Conservation (phyloP, 2,888 invertebrate genomes). For the Nemotelus nigrinus region DNA sequence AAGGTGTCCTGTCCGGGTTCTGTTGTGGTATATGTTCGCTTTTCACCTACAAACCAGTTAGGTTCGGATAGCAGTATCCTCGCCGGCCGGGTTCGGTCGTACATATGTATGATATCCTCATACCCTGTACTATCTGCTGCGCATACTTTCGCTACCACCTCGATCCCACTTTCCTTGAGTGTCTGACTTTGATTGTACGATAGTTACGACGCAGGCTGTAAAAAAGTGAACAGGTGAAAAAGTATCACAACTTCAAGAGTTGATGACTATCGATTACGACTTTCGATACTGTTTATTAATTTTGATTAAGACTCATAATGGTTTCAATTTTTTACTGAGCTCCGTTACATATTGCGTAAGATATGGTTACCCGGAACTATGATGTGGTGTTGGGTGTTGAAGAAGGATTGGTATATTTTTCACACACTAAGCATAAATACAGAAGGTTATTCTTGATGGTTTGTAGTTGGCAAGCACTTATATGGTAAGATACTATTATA, state of each 20-base stretch:
- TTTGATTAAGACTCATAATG: constrained; percentile 47
- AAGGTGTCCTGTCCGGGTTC: constrained; percentile 35
- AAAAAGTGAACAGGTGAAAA: constrained; percentile 48
- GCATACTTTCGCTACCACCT: neutral
- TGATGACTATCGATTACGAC: constrained; percentile 46
- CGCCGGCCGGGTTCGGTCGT: neutral
- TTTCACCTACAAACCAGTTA: constrained; percentile 34
- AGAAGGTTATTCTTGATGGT: too few species aligned
- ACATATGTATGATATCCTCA: constrained; percentile 5
- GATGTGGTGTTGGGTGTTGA: neutral
- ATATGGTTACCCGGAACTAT: too few species aligned
- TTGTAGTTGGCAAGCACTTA: too few species aligned
- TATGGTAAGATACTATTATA: too few species aligned
- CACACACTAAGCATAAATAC: too few species aligned
- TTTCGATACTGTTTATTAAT: constrained; percentile 49
- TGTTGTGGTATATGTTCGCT: constrained; percentile 31
- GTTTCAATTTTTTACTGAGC: constrained; percentile 45
- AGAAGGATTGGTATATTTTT: too few species aligned
- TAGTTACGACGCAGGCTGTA: constrained; percentile 39
- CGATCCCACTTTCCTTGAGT: constrained; percentile 15
- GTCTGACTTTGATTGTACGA: constrained; percentile 37
- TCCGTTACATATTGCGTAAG: too few species aligned
- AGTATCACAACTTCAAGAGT: constrained; percentile 47
- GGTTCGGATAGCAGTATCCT: constrained; percentile 25
- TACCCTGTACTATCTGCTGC: constrained; percentile 5